Base-by-base conservation (phyloP, 1,140 invertebrate species). In the Drosophila malerkotliana region DNA sequence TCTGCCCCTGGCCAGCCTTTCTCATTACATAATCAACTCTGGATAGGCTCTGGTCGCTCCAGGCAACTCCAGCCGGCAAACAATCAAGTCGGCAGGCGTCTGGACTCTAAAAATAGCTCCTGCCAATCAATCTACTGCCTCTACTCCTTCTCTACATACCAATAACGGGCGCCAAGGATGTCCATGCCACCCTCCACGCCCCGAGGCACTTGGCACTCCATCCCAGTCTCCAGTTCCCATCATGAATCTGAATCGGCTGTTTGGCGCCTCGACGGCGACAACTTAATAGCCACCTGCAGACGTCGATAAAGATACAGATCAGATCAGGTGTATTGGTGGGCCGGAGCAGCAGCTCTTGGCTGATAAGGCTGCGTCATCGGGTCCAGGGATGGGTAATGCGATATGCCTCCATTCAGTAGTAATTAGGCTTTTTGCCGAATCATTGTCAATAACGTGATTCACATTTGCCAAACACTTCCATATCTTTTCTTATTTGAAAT, bases 141-240 rank as follows among this genome's bases (percentile, higher is more conserved):
- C 37, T 18, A 15, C 34, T 63, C 37, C 15, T 49, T 49, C 24
- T 9, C 30, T 30, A 14, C 39, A 68, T 68, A 74, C 75, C 79
- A 87, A 87, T 87, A 87, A 87, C 82, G 82, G 83, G 82, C 82
- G 82, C 82, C 83, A 87, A 87, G 83, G 82, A 87, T 87, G 83
- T 77, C 72, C 69, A 79, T 39, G 58, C 60, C 57, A 21, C 45
- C 6, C 9, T 76, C 48, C 54, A 55, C 63, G 56, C 30, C 57
- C 32, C 45, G 6, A 15, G 47, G 15, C 81, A 85, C 83, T 80
- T 84, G 75, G 67, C 73, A 84, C 59, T 52, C 54, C 62, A 72
- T 32, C 48, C 53, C 77, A 87, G 74, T 78, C 82, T 82, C 82
- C 83, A 87, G 82, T 87, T 87, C 83, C 75, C 83, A 88, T 77